Percentiles rank a stretch among this genome's conserved stretches.
Evolutionary conservation across 1,140 invertebrate genomes (phyloP).

Genomic region (Hestina assimilis): DNA sequence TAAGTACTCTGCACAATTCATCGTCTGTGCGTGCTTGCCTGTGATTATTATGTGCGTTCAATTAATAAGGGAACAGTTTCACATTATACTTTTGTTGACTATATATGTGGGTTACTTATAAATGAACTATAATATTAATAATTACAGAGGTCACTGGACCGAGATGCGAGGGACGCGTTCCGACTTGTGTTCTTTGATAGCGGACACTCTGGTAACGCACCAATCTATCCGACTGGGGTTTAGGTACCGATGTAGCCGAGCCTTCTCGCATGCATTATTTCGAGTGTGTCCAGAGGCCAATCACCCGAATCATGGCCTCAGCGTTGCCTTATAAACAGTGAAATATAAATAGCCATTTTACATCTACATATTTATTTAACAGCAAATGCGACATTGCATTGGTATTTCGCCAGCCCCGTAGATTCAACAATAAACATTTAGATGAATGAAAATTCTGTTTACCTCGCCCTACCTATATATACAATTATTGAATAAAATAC

Average conservation of each 20-base stretch:
- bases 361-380: constrained; percentile 51
- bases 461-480: constrained; percentile 72
- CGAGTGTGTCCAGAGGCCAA: neutral
- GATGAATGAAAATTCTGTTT: constrained; percentile 59
- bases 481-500: constrained; percentile 62
- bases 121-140: constrained; percentile 45
- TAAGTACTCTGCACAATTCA: constrained; percentile 10
- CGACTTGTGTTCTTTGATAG: constrained; percentile 14
- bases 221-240: neutral
- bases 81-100: constrained; percentile 40
- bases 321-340: constrained; percentile 40
- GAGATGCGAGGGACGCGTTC: constrained; percentile 58
- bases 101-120: constrained; percentile 49
- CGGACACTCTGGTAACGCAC: neutral
- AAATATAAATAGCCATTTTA: constrained; percentile 55
- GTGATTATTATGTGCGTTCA: constrained; percentile 32
- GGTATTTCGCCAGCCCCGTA: constrained; percentile 58
- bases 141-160: constrained; percentile 45
- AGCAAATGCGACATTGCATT: constrained; percentile 64
- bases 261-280: neutral
- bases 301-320: constrained; percentile 34
- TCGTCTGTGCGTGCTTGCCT: neutral
- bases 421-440: constrained; percentile 67
- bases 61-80: constrained; percentile 55
- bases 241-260: neutral